Evolutionary conservation across 2,113 vertebrate species (phyloP).

Genomic region (Entomyzon cyanotis): DNA sequence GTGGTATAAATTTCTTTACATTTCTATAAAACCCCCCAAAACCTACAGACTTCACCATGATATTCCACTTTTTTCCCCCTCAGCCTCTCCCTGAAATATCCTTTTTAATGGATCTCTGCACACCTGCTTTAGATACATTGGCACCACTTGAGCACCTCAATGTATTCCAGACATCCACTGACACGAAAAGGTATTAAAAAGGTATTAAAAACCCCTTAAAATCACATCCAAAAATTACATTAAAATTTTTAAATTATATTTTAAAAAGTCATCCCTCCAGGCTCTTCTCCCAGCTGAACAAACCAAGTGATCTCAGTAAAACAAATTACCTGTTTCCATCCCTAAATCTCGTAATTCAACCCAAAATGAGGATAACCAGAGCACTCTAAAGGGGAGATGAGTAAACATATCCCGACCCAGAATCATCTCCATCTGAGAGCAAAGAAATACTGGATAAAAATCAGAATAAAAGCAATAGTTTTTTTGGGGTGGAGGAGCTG

Average conservation of each 20-base stretch:
- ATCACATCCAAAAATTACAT: neutral
- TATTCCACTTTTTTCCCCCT: neutral
- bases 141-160: neutral
- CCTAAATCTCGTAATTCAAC: neutral
- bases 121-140: neutral
- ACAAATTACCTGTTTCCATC: neutral
- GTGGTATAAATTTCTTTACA: no score
- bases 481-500: neutral
- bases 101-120: neutral
- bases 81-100: neutral
- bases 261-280: neutral
- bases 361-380: neutral
- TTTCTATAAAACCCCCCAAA: fast-evolving
- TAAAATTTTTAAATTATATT: neutral
- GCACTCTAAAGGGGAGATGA: neutral
- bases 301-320: neutral
- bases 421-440: neutral
- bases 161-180: neutral
- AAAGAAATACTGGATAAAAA: neutral
- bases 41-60: neutral
- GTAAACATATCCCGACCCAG: neutral
- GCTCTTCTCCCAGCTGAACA: no score
- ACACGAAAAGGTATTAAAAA: neutral
- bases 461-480: neutral
- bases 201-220: neutral